phyloP scores from a whole-genome alignment of 1,140 invertebrate species.

The Latrodectus geometricus region DNA sequence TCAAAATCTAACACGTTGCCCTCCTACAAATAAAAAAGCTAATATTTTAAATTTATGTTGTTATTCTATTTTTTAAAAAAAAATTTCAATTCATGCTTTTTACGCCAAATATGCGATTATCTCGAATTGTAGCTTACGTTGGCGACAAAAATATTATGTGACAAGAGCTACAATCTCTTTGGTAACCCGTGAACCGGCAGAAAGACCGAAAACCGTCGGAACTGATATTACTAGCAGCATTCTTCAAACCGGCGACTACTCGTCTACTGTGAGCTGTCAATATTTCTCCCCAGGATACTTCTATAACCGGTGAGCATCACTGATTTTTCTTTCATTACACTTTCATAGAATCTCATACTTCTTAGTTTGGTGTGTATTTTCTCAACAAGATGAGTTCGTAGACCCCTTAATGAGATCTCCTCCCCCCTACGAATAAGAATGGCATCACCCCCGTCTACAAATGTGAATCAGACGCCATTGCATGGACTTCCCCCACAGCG shows the following conservation, averaged over 20 bases:
- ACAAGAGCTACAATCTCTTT: background rate
- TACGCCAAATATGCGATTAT: no score
- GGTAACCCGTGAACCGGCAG: background rate
- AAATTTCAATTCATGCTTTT: no score
- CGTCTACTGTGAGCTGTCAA: background rate
- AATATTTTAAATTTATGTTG: no score
- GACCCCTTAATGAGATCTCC: background rate
- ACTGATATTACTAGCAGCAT: background rate
- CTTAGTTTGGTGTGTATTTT: background rate
- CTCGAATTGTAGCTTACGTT: background rate
- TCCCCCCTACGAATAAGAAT: background rate
- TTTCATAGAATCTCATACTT: background rate
- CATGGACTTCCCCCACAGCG: background rate
- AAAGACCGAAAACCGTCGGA: background rate
- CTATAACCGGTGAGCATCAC: background rate
- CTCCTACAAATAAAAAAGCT: no score
- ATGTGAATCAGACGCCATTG: constrained; percentile 1
- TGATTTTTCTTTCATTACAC: background rate
- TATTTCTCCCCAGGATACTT: background rate
- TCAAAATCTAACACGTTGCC: no score
- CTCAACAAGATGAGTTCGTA: background rate
- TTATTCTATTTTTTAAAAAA: no score
- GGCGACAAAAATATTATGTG: background rate
- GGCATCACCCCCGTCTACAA: background rate
- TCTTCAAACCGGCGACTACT: background rate